Percentiles rank a stretch among this genome's conserved stretches.
These are phyloP conservation scores for Hypothenemus hampei DNA, from an alignment of 1,140 invertebrate genomes.

Conservation along the genomic window DNA sequence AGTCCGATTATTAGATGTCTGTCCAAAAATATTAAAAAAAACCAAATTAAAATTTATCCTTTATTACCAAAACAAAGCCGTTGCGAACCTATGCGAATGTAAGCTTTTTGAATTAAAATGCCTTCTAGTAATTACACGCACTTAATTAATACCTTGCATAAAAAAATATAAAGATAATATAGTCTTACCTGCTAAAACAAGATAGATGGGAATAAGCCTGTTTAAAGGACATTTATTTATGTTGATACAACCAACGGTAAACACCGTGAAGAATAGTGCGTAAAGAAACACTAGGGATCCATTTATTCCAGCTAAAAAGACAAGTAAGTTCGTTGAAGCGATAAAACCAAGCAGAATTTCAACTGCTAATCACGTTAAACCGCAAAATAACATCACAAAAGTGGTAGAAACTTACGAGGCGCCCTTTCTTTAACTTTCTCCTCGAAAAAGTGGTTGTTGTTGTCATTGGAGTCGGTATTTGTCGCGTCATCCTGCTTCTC, in stretches of 20 bases:
- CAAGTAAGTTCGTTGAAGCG: too few relatives aligned
- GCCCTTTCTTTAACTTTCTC: slow-evolving; percentile 36
- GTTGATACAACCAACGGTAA: slow-evolving; percentile 37
- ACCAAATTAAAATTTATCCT: too few relatives aligned
- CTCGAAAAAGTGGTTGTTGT: slow-evolving; percentile 31
- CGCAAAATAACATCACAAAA: background rate
- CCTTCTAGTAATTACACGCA: background rate
- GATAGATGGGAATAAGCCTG: slow-evolving; percentile 38
- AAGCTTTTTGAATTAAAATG: too few relatives aligned
- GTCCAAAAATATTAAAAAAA: too few relatives aligned
- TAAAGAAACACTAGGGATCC: slow-evolving; percentile 38
- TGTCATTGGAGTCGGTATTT: slow-evolving; percentile 22
- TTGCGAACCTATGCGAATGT: too few relatives aligned
- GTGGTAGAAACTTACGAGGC: slow-evolving; percentile 33
- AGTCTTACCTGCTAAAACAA: slow-evolving; percentile 39
- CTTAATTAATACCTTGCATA: background rate
- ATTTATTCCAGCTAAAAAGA: slow-evolving; percentile 38
- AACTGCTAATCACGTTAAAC: background rate
- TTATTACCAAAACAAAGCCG: too few relatives aligned
- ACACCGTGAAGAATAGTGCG: slow-evolving; percentile 35
- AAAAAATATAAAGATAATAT: too few relatives aligned
- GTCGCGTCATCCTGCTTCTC: background rate
- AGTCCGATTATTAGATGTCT: too few relatives aligned
- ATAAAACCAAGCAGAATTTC: too few relatives aligned
- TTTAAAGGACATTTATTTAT: slow-evolving; percentile 37